Evolutionary conservation across 2,113 vertebrate species (phyloP), one percentile per base, ranked within the genome.

Genomic region (Smithornis capensis): DNA sequence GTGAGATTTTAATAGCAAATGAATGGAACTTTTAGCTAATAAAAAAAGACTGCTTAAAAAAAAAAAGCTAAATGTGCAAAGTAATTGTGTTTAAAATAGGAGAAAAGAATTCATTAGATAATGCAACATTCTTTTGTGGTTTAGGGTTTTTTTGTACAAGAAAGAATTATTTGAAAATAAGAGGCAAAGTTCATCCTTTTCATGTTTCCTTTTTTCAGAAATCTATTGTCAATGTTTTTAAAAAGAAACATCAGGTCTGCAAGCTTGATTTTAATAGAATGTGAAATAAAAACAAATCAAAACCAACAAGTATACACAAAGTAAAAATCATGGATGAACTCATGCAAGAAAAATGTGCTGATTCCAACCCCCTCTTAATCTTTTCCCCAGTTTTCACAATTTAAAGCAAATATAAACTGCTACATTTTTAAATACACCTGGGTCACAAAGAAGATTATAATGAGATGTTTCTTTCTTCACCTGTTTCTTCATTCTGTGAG

Each of bases 361-460:
- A 45, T 49, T 6, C 4, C 7, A 12, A 2, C 4, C 3, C 9
- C 3, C 4, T 4, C 10, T 13, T 60, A 24, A 29, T 52, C 16
- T 47, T 77, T 86, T 31, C n/a, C 19, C 8, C 12, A 55, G 2
- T 59, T 69, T 85, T 71, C 60, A 37, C 3, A 33, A 47, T 60
- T 83, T 65, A 62, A 77, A 62, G 12, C 3, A 79, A 63, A 68
- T 60, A 35, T 3, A 40, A 19, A 27, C 31, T 52, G 10, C 22
- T 73, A 9, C 3, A 18, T 69, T 62, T 40, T 62, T 22, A 83
- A 85, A 80, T 18, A 7, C 52, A 25, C 6, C 14, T 68, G 37
- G 7, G 19, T 83, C 5, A 1, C 13, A 73, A 65, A 33, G 15
- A 47, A 53, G 6, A 19, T 62, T 74, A 45, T 67, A 67, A 5